phyloP scores from a whole-genome alignment of 1,140 invertebrate genomes.

The Lucilia sericata region DNA sequence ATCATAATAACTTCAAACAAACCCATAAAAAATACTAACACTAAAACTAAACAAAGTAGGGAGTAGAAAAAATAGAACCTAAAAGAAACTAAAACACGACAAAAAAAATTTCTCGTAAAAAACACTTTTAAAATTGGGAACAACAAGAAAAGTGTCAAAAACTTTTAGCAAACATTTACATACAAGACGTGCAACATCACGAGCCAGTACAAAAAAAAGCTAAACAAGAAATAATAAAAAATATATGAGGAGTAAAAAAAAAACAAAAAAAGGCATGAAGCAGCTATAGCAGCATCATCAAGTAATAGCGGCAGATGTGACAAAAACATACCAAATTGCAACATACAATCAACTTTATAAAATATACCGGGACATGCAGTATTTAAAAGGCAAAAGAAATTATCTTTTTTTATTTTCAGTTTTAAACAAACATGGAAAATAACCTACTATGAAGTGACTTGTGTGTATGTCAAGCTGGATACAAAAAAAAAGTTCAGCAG shows the following conservation, averaged over 20 bases:
- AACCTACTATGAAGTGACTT: too few species aligned
- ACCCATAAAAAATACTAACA: neutral
- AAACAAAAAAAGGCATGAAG: neutral
- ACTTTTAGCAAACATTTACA: conserved; percentile 21
- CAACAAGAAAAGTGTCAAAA: conserved; percentile 29
- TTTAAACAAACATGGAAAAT: too few species aligned
- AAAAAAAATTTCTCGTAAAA: neutral
- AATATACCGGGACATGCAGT: neutral
- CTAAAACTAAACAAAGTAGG: neutral
- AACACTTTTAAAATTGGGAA: conserved; percentile 10
- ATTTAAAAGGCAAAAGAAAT: neutral
- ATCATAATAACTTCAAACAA: conserved; percentile 16
- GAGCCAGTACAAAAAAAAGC: neutral
- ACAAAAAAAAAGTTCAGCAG: too few species aligned
- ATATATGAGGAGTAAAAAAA: neutral
- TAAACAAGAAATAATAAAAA: neutral
- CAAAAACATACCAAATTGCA: neutral
- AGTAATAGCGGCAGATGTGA: conserved; percentile 26
- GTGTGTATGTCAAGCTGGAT: too few species aligned
- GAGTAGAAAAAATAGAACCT: too few species aligned
- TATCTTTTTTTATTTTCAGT: neutral
- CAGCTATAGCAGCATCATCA: neutral
- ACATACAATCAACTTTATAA: neutral
- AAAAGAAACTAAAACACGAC: too few species aligned
- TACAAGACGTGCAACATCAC: conserved; percentile 14